phyloP scores from a whole-genome alignment of 2,888 invertebrate genomes.

The Trissoscelio sp. region DNA sequence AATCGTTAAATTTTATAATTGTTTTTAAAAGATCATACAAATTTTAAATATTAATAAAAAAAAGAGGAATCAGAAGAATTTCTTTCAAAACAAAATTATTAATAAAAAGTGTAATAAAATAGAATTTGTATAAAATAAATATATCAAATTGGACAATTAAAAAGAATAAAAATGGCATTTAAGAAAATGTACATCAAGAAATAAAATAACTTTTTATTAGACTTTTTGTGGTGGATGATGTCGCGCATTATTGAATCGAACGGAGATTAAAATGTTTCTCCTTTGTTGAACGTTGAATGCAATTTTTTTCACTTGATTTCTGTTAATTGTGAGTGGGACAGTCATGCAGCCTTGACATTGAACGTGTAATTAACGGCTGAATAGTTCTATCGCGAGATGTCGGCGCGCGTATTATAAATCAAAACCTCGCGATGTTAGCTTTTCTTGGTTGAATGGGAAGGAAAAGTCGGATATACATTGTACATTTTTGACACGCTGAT shows the following conservation, averaged over 20 bases:
- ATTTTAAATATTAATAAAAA: too few species aligned
- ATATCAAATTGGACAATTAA: too few species aligned
- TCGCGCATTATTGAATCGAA: slow-evolving; percentile 33
- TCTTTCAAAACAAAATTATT: too few species aligned
- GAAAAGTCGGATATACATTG: slow-evolving; percentile 34
- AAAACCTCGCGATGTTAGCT: slow-evolving; percentile 36
- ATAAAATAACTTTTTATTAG: too few species aligned
- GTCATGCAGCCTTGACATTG: slow-evolving; percentile 66
- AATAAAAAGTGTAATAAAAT: too few species aligned
- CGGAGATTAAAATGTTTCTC: slow-evolving; percentile 30
- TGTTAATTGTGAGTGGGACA: slow-evolving; percentile 61
- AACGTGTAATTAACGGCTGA: slow-evolving; percentile 67
- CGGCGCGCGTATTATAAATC: slow-evolving; percentile 60
- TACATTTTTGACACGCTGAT: slow-evolving; percentile 39
- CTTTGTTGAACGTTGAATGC: slow-evolving; percentile 40
- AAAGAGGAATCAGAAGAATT: too few species aligned
- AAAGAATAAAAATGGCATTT: too few species aligned
- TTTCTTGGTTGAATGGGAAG: slow-evolving; percentile 30
- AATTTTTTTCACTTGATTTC: slow-evolving; percentile 54
- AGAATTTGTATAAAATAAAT: too few species aligned
- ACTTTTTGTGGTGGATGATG: slow-evolving; percentile 33
- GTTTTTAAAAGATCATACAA: too few species aligned
- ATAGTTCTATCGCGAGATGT: slow-evolving; percentile 55
- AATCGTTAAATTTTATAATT: too few species aligned
- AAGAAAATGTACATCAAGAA: too few species aligned